Conservation (phyloP, 2,888 invertebrate species). For the Xestia xanthographa region DNA sequence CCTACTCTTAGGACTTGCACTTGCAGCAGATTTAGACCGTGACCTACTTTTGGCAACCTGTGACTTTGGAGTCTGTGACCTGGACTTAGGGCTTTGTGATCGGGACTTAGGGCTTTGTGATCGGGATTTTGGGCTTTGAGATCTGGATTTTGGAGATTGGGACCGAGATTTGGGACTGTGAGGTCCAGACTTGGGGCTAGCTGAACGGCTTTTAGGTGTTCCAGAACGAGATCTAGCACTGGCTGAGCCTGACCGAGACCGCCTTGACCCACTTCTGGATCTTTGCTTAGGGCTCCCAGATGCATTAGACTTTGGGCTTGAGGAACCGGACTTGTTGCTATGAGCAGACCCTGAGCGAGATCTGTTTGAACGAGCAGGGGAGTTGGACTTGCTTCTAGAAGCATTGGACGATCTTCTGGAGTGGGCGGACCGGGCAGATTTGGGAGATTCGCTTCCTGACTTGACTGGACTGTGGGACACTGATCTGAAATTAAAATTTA, state of each 20-base stretch:
- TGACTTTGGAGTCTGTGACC: conserved; percentile 75
- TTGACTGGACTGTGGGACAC: conserved; percentile 83
- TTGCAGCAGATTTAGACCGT: conserved; percentile 84
- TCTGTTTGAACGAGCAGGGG: conserved; percentile 83
- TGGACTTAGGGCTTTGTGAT: conserved; percentile 80
- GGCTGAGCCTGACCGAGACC: conserved; percentile 77
- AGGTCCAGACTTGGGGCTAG: conserved; percentile 76
- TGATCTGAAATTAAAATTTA: conserved; percentile 77
- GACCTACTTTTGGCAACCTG: conserved; percentile 79
- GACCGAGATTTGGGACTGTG: conserved; percentile 75
- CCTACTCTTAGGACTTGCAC: conserved; percentile 79
- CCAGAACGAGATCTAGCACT: conserved; percentile 80
- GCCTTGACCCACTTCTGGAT: conserved; percentile 83
- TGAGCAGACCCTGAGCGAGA: conserved; percentile 82
- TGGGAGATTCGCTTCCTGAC: conserved; percentile 86
- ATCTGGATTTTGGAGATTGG: conserved; percentile 74
- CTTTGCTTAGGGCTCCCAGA: conserved; percentile 83
- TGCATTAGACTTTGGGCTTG: conserved; percentile 84
- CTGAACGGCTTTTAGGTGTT: conserved; percentile 75
- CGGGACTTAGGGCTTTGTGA: conserved; percentile 81
- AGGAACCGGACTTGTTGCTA: conserved; percentile 87
- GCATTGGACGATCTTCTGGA: conserved; percentile 84
- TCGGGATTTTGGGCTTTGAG: conserved; percentile 80
- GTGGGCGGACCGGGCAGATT: conserved; percentile 80
- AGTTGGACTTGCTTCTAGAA: conserved; percentile 87